phyloP scores from a whole-genome alignment of 2,888 invertebrate genomes.

The Stratiomys singularior region DNA sequence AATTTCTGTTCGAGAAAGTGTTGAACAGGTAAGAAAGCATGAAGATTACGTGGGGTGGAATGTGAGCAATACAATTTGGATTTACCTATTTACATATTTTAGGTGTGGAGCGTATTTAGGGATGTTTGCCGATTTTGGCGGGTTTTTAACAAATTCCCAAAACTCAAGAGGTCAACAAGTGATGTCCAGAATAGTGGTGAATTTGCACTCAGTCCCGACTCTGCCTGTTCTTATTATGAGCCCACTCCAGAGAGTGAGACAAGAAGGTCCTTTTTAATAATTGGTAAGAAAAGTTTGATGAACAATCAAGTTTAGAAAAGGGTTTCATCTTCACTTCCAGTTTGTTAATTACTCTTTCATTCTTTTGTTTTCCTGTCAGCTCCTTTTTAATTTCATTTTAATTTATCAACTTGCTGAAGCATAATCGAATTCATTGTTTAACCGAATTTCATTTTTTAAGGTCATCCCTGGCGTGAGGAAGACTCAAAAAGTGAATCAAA shows the following conservation, averaged over 20 bases:
- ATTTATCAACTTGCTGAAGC: no score
- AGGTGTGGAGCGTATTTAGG: conserved; percentile 82
- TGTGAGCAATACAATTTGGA: neutral
- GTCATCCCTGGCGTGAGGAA: conserved; percentile 72
- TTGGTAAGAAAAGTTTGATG: no score
- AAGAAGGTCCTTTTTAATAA: conserved; percentile 62
- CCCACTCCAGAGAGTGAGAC: conserved; percentile 58
- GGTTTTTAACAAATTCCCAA: conserved; percentile 76
- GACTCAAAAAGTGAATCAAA: conserved; percentile 70
- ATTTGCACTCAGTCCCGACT: conserved; percentile 68
- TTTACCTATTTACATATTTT: conserved; percentile 43
- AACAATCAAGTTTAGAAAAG: no score
- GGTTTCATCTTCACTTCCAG: no score
- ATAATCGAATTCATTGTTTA: no score
- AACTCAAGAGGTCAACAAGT: conserved; percentile 71
- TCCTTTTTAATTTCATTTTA: no score
- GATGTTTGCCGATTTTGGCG: conserved; percentile 81
- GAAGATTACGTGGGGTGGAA: neutral
- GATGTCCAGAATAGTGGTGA: conserved; percentile 66
- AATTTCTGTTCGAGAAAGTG: conserved; percentile 84
- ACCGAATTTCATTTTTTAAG: conserved; percentile 59
- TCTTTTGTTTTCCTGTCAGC: no score
- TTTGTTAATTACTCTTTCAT: no score
- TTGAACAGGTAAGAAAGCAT: conserved; percentile 80
- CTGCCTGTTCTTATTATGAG: conserved; percentile 66